phyloP scores from a whole-genome alignment of 2,797 vertebrate species.

The Lithobates sylvaticus region DNA sequence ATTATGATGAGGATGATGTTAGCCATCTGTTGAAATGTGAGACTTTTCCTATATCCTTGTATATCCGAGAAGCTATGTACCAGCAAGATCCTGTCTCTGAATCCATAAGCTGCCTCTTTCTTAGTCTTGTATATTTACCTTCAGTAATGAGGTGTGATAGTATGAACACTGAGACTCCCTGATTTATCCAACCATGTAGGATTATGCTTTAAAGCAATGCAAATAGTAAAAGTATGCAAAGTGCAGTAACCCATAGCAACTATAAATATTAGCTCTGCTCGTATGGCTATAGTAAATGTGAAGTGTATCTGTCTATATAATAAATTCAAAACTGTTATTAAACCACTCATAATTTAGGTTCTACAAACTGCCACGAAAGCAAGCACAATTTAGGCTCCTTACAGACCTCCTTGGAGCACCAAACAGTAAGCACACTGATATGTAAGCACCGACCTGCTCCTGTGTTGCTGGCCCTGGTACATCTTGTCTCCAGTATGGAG shows the following conservation, averaged over 20 bases:
- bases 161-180: not conserved
- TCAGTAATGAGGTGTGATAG: slow-evolving; percentile 57
- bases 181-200: slow-evolving; percentile 1
- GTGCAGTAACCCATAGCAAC: not conserved
- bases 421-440: too few species aligned
- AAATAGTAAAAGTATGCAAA: not conserved
- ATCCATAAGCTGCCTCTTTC: slow-evolving; percentile 29
- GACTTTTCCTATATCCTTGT: slow-evolving; percentile 14
- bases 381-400: too few species aligned
- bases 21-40: slow-evolving; percentile 41
- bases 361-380: too few species aligned
- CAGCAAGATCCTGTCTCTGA: slow-evolving; percentile 50
- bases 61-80: slow-evolving; percentile 34
- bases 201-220: not conserved
- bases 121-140: slow-evolving; percentile 31
- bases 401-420: too few species aligned
- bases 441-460: too few species aligned
- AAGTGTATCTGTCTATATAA: too few species aligned
- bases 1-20: slow-evolving; percentile 13
- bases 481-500: too few species aligned
- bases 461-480: too few species aligned
- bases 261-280: not conserved
- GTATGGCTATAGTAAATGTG: not conserved
- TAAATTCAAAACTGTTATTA: too few species aligned
- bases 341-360: too few species aligned